Base-by-base conservation (phyloP, 2,113 vertebrate genomes). In the Macaca mulatta region DNA sequence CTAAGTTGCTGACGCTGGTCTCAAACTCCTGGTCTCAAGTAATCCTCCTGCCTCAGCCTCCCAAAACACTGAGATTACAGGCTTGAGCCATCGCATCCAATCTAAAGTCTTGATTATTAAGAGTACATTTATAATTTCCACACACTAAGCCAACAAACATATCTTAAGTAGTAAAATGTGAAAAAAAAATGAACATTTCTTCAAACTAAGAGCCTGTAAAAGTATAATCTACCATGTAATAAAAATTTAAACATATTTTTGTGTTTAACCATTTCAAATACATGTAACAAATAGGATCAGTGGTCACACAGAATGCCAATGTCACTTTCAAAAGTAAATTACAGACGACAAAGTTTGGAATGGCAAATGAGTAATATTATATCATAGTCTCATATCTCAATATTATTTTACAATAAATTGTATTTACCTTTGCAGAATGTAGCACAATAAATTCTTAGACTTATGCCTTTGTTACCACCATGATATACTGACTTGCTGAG, bases 361-460 rank as follows among this genome's bases (percentile, higher is more conserved):
- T 84, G 86, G 81, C 80, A 97, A 89, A 91, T 52, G 27, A 38
- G 25, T 45, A 96, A 95, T 45, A 94, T 10, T 55, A 75, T 55
- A 96, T 86, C 79, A 20, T 20, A 83, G 35, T 59, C 50, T 81
- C 52, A 86, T 38, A 20, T 7, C 78, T 93, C 69, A 94, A 30
- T 55, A 92, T 85, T 79, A 96, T 92, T 97, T 98, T 72, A 90
- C 12, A 97, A 50, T 89, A 93, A 64, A 79, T 89, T 93, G 12
- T 38, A 93, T 96, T 92, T 93, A 91, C 14, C n/a, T 94, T 96
- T 92, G 38, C 23, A 90, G 82, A 1, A 45, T 72, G 9, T 6
- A 74, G n/a, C 20, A 90, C 38, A 89, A 87, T 77, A 86, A 83
- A 81, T 52, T 64, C 69, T 92, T 50, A 43, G 43, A 85, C 10